Conservation (phyloP, 1,140 invertebrate species). For the Drosophila punjabiensis region DNA sequence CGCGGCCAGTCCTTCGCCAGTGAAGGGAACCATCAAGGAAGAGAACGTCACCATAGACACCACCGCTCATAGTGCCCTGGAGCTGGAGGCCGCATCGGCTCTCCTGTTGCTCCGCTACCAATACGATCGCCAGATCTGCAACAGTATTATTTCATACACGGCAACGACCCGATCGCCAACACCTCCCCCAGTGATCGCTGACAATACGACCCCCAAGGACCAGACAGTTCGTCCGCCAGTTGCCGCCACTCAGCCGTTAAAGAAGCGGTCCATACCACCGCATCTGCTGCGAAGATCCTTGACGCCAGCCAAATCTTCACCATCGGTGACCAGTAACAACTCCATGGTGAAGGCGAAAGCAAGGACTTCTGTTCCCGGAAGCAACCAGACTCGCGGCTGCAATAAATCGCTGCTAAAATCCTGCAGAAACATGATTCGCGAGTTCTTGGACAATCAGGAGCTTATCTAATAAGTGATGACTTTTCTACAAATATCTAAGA, state of each 20-base stretch:
- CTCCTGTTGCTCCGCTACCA: constrained; percentile 71
- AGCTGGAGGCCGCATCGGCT: constrained; percentile 69
- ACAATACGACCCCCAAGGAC: constrained; percentile 61
- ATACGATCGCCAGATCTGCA: constrained; percentile 35
- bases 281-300: constrained; percentile 45
- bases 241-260: constrained; percentile 47
- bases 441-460: constrained; percentile 66
- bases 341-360: constrained; percentile 53
- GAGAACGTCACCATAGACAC: not conserved
- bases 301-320: constrained; percentile 38
- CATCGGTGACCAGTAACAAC: constrained; percentile 1
- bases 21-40: not conserved
- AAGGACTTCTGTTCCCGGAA: constrained; percentile 6
- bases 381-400: constrained; percentile 3
- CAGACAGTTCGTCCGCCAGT: constrained; percentile 25
- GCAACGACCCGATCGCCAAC: constrained; percentile 11
- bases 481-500: not conserved
- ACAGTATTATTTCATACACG: constrained; percentile 13
- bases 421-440: constrained; percentile 71
- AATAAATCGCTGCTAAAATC: constrained; percentile 62
- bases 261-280: constrained; percentile 61
- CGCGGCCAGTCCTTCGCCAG: constrained; percentile 17
- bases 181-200: constrained; percentile 17
- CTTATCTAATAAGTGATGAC: constrained; percentile 35
- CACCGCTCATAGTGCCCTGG: constrained; percentile 30